phyloP scores from a whole-genome alignment of 2,113 vertebrate species.

The Diadophis punctatus region DNA sequence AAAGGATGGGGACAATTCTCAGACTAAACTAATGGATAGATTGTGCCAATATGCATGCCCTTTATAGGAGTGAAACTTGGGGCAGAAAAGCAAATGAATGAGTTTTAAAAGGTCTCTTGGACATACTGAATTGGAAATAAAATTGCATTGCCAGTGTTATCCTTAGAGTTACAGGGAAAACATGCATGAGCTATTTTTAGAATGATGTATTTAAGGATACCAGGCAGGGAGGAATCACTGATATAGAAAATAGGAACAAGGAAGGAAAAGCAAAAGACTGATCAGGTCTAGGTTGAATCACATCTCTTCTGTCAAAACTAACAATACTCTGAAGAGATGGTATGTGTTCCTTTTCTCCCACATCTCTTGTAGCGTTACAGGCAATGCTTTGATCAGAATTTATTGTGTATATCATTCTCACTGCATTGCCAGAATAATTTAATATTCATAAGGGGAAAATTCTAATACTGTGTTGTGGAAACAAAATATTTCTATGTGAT shows the following conservation, averaged over 20 bases:
- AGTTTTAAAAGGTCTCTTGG: background rate
- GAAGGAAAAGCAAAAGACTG: background rate
- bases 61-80: background rate
- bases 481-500: background rate
- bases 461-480: background rate
- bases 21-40: background rate
- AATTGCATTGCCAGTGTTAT: background rate
- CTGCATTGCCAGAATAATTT: background rate
- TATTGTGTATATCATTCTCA: background rate
- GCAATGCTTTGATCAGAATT: background rate
- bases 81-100: background rate
- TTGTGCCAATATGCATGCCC: too few relatives aligned
- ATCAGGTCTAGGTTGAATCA: background rate
- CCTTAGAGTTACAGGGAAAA: background rate
- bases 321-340: background rate
- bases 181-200: background rate
- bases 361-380: background rate
- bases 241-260: background rate
- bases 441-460: background rate
- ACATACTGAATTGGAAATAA: background rate
- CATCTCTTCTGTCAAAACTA: background rate
- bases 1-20: too few relatives aligned
- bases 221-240: background rate
- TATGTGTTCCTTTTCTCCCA: background rate
- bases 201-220: background rate